Percentiles rank a stretch among this genome's conserved stretches.
phyloP scores from a whole-genome alignment of 2,797 vertebrate species.

The Masticophis lateralis region DNA sequence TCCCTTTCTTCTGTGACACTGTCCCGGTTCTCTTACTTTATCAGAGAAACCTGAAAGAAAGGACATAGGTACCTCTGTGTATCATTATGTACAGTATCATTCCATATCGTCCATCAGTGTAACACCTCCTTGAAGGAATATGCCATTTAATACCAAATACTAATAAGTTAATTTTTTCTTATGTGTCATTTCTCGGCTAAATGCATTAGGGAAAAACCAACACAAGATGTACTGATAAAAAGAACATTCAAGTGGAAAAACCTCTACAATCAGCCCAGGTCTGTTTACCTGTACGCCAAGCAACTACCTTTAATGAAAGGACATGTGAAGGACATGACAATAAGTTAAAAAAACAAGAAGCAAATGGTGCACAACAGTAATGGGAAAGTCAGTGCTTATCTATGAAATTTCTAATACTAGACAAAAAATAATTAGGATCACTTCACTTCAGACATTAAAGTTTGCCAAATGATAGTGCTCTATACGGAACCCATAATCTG shows the following conservation, averaged over 20 bases:
- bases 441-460: background rate
- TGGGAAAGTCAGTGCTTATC: conserved; percentile 41
- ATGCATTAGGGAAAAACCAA: conserved; percentile 20
- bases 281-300: conserved; percentile 20
- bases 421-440: background rate
- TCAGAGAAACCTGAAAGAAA: conserved; percentile 4
- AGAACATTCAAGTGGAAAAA: conserved; percentile 18
- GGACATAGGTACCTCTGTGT: background rate
- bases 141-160: conserved; percentile 30
- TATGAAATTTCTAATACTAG: conserved; percentile 31
- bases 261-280: conserved; percentile 10
- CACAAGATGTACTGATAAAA: conserved; percentile 25
- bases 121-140: background rate
- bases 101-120: background rate
- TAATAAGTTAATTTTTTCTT: background rate
- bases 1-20: background rate
- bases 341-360: background rate
- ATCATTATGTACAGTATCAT: background rate
- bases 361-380: conserved; percentile 46
- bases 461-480: background rate
- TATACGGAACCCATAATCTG: background rate
- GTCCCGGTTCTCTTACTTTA: background rate
- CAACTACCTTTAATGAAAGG: conserved; percentile 31
- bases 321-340: conserved; percentile 34
- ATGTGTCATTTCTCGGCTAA: conserved; percentile 7